A percentile compares a stretch with the other conserved stretches of the same genome.
These are phyloP conservation scores for Phylloscopus trochiloides DNA, from an alignment of 2,113 vertebrate species.

Conservation along the genomic window DNA sequence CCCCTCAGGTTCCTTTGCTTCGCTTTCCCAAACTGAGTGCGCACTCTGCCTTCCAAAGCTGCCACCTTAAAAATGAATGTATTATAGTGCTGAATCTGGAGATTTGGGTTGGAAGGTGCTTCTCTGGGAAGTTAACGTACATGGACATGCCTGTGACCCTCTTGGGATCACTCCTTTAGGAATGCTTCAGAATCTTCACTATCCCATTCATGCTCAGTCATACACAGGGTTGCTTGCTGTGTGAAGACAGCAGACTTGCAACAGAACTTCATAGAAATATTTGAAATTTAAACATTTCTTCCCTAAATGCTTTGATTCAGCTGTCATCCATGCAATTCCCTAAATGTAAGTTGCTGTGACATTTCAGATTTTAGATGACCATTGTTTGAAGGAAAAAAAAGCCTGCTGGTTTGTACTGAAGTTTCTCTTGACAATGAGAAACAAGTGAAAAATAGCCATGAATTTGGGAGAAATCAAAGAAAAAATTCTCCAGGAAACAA, in stretches of 20 bases:
- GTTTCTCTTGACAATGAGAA: background rate
- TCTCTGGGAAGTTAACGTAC: background rate
- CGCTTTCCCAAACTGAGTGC: no score
- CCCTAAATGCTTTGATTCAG: background rate
- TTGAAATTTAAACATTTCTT: background rate
- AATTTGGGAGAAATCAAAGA: background rate
- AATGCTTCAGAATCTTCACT: background rate
- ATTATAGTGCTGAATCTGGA: background rate
- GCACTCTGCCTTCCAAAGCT: background rate
- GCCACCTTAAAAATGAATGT: background rate
- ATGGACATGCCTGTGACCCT: rapidly evolving
- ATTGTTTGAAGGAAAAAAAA: background rate
- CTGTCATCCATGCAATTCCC: background rate
- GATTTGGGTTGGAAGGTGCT: background rate
- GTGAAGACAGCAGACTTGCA: background rate
- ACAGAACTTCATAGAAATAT: background rate
- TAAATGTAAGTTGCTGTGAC: background rate
- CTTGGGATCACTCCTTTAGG: background rate
- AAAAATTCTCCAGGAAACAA: background rate
- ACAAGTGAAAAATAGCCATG: background rate
- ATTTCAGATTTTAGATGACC: background rate
- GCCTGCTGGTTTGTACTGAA: background rate
- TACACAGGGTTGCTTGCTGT: background rate
- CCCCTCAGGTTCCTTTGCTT: background rate
- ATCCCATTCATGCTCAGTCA: rapidly evolving